Conservation (phyloP, 2,113 vertebrate genomes). For the Melanostigma gelatinosum region DNA sequence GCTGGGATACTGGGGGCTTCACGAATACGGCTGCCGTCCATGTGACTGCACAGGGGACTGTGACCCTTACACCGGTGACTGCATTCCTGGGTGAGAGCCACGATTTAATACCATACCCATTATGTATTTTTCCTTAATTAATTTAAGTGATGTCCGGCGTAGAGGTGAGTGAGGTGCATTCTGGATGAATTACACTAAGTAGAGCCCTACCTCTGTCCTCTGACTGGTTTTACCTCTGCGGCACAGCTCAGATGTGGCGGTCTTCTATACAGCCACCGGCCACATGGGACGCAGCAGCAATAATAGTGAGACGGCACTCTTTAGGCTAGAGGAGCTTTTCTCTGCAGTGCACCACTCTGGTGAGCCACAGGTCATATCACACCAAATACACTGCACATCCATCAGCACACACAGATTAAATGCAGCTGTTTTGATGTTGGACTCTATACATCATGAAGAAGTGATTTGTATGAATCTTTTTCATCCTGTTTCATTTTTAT, state of each 20-base stretch:
- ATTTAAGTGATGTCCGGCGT: constrained; percentile 2
- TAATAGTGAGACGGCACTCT: constrained; percentile 83
- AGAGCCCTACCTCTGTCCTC: constrained; percentile 33
- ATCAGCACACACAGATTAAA: constrained; percentile 7
- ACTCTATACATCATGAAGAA: background rate
- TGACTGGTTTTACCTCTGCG: constrained; percentile 58
- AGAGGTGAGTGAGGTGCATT: constrained; percentile 19
- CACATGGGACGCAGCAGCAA: constrained; percentile 77
- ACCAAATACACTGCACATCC: constrained; percentile 27
- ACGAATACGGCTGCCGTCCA: constrained; percentile 89
- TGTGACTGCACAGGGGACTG: constrained; percentile 91
- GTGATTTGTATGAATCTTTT: background rate
- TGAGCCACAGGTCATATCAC: constrained; percentile 78
- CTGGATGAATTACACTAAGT: constrained; percentile 46
- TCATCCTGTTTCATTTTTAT: constrained; percentile 39
- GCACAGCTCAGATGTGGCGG: constrained; percentile 71
- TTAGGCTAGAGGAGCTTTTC: constrained; percentile 93
- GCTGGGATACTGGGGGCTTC: constrained; percentile 93
- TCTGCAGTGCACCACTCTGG: constrained; percentile 96
- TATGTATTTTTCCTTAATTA: constrained; percentile 21
- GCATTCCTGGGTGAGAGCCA: constrained; percentile 85
- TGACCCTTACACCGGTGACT: constrained; percentile 90
- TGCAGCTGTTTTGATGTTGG: constrained; percentile 9
- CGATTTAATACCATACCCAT: background rate
- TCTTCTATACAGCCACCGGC: constrained; percentile 59